Evolutionary conservation across 2,888 invertebrate genomes (phyloP).

Genomic region (Itoplectis maculator): DNA sequence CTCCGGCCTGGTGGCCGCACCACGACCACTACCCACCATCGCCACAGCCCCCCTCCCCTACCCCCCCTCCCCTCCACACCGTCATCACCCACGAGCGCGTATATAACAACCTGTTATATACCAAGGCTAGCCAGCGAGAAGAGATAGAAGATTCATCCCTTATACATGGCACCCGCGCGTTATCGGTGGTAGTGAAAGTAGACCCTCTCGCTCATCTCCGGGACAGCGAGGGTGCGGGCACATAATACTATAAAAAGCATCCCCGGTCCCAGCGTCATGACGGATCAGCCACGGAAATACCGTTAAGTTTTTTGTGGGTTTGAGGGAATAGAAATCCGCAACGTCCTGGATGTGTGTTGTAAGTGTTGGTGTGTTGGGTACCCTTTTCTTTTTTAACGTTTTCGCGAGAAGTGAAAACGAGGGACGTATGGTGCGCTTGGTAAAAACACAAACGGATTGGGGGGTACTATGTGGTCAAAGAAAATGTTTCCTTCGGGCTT

Average conservation of each 20-base stretch:
- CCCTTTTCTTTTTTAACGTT: conserved; percentile 10
- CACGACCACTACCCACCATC: too few species aligned
- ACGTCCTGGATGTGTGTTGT: conserved; percentile 52
- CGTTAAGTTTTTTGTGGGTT: conserved; percentile 46
- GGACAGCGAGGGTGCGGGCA: conserved; percentile 24
- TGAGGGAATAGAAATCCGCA: conserved; percentile 45
- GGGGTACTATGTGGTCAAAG: conserved; percentile 43
- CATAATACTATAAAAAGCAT: conserved; percentile 39
- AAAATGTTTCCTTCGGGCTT: conserved; percentile 62
- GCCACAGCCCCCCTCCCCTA: too few species aligned
- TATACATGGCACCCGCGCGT: background rate
- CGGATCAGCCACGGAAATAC: conserved; percentile 76
- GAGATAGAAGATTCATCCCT: conserved; percentile 4
- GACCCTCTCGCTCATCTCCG: conserved; percentile 28
- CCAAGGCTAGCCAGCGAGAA: background rate
- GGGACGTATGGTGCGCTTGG: conserved; percentile 8
- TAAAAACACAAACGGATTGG: conserved; percentile 34
- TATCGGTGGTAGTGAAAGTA: conserved; percentile 13
- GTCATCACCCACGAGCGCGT: background rate
- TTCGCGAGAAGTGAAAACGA: conserved; percentile 2
- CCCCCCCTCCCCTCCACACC: too few species aligned
- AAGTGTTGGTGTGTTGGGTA: conserved; percentile 36
- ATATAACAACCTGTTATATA: background rate
- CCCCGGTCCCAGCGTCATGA: conserved; percentile 64
- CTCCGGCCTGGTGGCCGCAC: conserved; percentile 20